Percentiles rank a stretch among this genome's conserved stretches.
phyloP scores from a whole-genome alignment of 2,797 vertebrate genomes.

The Oceanodroma leucorhoa region DNA sequence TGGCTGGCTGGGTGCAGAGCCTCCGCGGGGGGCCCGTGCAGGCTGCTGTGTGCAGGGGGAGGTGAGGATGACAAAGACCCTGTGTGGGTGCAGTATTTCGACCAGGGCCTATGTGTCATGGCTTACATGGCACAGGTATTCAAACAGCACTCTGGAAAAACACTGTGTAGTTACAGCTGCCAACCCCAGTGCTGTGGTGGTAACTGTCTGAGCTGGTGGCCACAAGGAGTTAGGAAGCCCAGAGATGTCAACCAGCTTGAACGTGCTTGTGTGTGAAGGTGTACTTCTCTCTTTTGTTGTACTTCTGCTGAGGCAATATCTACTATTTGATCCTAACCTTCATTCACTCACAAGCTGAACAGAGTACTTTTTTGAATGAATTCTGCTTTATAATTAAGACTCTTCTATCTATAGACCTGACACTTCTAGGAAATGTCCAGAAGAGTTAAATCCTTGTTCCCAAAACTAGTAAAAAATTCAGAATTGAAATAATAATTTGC shows the following conservation, averaged over 20 bases:
- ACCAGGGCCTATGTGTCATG: rapidly evolving
- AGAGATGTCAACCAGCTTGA: not conserved
- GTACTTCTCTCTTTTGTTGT: not conserved
- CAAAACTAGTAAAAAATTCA: not conserved
- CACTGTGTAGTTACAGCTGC: not conserved
- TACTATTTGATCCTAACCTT: not conserved
- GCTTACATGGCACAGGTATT: not conserved
- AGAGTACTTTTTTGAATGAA: not conserved
- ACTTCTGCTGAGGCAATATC: not conserved
- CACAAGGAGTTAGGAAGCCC: not conserved
- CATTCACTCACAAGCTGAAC: not conserved
- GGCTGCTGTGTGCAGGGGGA: rapidly evolving
- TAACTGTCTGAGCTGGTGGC: not conserved
- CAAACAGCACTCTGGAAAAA: not conserved
- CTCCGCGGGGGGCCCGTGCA: rapidly evolving
- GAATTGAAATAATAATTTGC: not conserved
- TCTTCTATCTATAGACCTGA: not conserved
- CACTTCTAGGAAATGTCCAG: not conserved
- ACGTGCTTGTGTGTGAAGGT: rapidly evolving
- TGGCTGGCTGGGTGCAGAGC: not conserved
- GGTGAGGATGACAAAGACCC: not conserved
- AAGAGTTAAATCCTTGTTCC: not conserved
- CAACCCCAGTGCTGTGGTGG: not conserved
- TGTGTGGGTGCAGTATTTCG: rapidly evolving
- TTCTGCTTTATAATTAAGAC: not conserved